These are phyloP conservation scores for Drosophila imparisetae DNA, from an alignment of 2,888 invertebrate species.

Conservation along the genomic window DNA sequence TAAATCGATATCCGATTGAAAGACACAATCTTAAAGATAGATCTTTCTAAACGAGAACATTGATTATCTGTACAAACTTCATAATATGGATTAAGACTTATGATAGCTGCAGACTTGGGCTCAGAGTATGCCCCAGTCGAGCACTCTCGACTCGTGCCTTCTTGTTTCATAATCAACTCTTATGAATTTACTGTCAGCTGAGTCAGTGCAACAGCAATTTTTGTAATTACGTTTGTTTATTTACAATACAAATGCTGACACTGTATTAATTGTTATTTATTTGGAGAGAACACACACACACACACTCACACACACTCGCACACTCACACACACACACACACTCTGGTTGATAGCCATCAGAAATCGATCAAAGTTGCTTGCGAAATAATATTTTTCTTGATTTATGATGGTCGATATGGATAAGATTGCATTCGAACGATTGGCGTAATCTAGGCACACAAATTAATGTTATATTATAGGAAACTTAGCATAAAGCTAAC, in stretches of 20 bases:
- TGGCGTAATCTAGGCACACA: slow-evolving; percentile 51
- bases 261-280: slow-evolving; percentile 36
- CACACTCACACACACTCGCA: slow-evolving; percentile 4
- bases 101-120: not conserved
- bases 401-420: slow-evolving; percentile 60
- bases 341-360: slow-evolving; percentile 63
- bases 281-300: slow-evolving; percentile 28
- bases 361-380: slow-evolving; percentile 65
- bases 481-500: slow-evolving; percentile 19
- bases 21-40: fast-evolving
- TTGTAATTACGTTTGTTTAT: slow-evolving; percentile 73
- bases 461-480: slow-evolving; percentile 60
- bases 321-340: too few species aligned
- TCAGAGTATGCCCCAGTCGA: not conserved
- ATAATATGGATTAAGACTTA: not conserved
- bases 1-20: not conserved
- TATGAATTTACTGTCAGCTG: slow-evolving; percentile 16
- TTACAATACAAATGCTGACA: slow-evolving; percentile 51
- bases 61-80: not conserved
- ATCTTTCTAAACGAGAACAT: not conserved
- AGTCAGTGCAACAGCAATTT: slow-evolving; percentile 28
- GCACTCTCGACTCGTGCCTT: not conserved
- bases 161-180: not conserved
- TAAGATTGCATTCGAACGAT: slow-evolving; percentile 62
- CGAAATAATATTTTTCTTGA: slow-evolving; percentile 35